Percentiles rank a stretch among this genome's conserved stretches.
Evolutionary conservation across 2,888 invertebrate species (phyloP).

Genomic region (Drosophila mimetica): DNA sequence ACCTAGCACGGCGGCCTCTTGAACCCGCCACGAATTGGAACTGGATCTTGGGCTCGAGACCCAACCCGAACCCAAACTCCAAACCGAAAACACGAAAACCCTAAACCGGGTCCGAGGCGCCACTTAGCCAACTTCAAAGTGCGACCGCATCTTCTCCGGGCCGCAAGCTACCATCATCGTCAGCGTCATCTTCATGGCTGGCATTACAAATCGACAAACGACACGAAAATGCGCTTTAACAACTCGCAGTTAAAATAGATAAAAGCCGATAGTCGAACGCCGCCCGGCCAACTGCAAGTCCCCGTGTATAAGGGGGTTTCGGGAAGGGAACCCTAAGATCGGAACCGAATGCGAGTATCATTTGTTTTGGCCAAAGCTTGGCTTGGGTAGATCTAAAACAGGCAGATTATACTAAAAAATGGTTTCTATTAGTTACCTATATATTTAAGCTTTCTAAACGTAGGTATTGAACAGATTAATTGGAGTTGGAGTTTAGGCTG

Average conservation of each 20-base stretch:
- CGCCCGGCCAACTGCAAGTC: constrained; percentile 53
- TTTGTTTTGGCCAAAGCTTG: constrained; percentile 27
- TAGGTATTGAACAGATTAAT: constrained; percentile 2
- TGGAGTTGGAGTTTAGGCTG: not conserved
- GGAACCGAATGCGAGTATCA: constrained; percentile 14
- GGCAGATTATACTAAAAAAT: constrained; percentile 28
- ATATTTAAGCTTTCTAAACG: constrained; percentile 9
- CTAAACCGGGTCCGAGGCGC: constrained; percentile 72
- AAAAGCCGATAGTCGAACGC: constrained; percentile 76
- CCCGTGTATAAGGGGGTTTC: constrained; percentile 5
- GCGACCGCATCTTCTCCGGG: constrained; percentile 47
- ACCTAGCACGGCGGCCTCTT: constrained; percentile 71
- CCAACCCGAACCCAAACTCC: no score
- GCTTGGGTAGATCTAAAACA: constrained; percentile 19
- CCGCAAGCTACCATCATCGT: constrained; percentile 59
- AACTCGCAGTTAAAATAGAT: constrained; percentile 82
- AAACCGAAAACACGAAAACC: not conserved
- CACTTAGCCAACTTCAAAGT: constrained; percentile 80
- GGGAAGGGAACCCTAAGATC: constrained; percentile 6
- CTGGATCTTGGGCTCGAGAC: constrained; percentile 1
- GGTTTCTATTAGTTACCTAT: constrained; percentile 32
- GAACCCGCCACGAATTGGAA: constrained; percentile 58
- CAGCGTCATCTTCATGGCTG: constrained; percentile 46
- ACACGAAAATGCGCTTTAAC: constrained; percentile 84
- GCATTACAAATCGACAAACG: constrained; percentile 82